phyloP scores from a whole-genome alignment of 2,113 vertebrate genomes.

The Amphilophus citrinellus region DNA sequence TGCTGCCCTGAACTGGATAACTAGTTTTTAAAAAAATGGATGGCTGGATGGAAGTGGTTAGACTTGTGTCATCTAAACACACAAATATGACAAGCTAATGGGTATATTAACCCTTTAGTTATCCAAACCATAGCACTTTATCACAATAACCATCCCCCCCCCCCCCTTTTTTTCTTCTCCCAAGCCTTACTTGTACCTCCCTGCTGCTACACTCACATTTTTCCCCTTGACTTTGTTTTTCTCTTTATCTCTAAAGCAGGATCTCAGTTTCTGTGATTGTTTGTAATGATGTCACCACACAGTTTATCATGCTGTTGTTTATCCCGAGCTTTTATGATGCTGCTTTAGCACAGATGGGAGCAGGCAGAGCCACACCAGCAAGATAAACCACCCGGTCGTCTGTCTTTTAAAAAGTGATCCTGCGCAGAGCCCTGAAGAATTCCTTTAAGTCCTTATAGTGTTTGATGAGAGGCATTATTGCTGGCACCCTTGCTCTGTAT shows the following conservation, averaged over 20 bases:
- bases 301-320: neutral
- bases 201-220: too few species aligned
- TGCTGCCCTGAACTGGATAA: too few species aligned
- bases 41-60: too few species aligned
- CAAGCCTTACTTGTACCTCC: neutral
- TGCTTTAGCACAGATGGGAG: neutral
- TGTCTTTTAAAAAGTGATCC: neutral
- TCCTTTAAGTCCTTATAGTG: neutral
- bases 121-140: neutral
- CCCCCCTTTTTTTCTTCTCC: neutral
- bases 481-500: neutral
- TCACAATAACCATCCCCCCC: neutral
- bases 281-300: neutral
- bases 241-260: neutral
- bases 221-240: neutral
- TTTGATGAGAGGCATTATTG: neutral
- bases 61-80: too few species aligned
- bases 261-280: neutral
- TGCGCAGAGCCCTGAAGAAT: constrained; percentile 1
- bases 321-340: neutral
- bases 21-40: too few species aligned
- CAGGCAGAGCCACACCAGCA: neutral
- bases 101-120: neutral
- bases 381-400: neutral
- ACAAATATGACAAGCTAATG: neutral